Base-by-base conservation (phyloP, 35 echinoderm and acorn worm species). In the Patiria miniata region DNA sequence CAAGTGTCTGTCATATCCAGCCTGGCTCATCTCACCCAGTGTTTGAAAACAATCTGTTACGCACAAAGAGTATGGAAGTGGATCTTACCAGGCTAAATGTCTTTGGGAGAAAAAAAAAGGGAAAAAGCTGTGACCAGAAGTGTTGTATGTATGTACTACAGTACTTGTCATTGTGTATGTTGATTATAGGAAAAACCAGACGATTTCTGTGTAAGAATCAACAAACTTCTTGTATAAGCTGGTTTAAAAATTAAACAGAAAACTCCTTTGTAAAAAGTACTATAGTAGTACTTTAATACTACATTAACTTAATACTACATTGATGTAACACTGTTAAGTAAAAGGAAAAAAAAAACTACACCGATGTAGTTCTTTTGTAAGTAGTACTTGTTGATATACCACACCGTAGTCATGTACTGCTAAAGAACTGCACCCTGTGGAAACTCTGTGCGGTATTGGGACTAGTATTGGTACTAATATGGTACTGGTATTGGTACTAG, bases 91-190 rank as follows among this genome's bases (percentile, higher is more conserved):
- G 65, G 29, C 65, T 73, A 36, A 6, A 1, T 73, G 14, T 23
- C 14, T n/a, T n/a, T n/a, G n/a, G n/a, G n/a, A n/a, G n/a, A 73
- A 73, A 73, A 73, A 73, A 73, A 36, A 0, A 36, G 8, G 0
- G 34, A 7, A 36, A 73, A 73, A 73, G 65, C 65, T 73, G 65
- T 73, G 26, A 73, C 65, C 65, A 73, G 65, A 73, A 73, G 65
- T 73, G 65, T 73, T 73, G 65, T 73, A 73, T 73, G 65, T 73
- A 73, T 36, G 65, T 73, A 73, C 21, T 73, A 73, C 65, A 73
- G 65, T 73, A 73, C 65, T 73, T 73, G 65, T 73, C 65, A 18
- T 73, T 73, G 65, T 73, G 26, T 73, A 36, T 73, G 65, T 73
- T 73, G 65, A 34, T 26, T 73, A 73, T 30, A 22, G 29, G 34